Percentiles rank a stretch among this genome's conserved stretches.
Conservation (phyloP, 1,140 invertebrate genomes). For the Philotrypesis tridentata region DNA sequence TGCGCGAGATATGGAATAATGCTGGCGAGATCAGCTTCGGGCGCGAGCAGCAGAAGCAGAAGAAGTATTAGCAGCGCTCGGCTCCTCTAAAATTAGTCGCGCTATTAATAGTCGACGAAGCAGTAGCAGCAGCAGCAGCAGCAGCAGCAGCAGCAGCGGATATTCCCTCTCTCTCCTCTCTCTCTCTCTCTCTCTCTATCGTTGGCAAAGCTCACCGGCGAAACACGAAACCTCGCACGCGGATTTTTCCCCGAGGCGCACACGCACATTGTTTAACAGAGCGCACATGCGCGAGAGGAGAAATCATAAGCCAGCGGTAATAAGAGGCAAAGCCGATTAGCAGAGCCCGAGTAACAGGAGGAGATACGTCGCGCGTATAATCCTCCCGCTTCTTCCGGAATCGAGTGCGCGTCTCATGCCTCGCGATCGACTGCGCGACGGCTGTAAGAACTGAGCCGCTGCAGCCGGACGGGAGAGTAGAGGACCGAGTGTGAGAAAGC, state of each 20-base stretch:
- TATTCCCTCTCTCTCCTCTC: not conserved
- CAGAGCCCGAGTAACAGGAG: not conserved
- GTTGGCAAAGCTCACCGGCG: not conserved
- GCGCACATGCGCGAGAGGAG: not conserved
- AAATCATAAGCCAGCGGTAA: not conserved
- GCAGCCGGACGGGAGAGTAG: not conserved
- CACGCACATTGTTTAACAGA: not conserved
- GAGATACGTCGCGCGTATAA: not conserved
- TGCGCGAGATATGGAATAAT: not conserved
- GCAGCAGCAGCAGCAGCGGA: not conserved
- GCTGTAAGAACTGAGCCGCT: not conserved
- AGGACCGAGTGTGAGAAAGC: not conserved
- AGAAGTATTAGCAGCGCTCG: not conserved
- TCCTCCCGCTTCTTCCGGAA: no score
- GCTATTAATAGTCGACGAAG: constrained; percentile 32
- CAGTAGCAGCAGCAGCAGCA: no score
- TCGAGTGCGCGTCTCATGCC: not conserved
- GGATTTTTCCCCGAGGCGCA: not conserved
- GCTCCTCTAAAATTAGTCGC: constrained; percentile 42
- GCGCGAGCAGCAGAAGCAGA: not conserved
- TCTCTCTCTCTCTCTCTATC: not conserved
- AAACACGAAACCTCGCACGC: constrained; percentile 2
- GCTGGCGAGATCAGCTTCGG: not conserved
- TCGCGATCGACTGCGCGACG: not conserved
- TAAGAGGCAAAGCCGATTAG: not conserved